Conservation (phyloP, 2,113 vertebrate genomes). For the Ptilonorhynchus violaceus region DNA sequence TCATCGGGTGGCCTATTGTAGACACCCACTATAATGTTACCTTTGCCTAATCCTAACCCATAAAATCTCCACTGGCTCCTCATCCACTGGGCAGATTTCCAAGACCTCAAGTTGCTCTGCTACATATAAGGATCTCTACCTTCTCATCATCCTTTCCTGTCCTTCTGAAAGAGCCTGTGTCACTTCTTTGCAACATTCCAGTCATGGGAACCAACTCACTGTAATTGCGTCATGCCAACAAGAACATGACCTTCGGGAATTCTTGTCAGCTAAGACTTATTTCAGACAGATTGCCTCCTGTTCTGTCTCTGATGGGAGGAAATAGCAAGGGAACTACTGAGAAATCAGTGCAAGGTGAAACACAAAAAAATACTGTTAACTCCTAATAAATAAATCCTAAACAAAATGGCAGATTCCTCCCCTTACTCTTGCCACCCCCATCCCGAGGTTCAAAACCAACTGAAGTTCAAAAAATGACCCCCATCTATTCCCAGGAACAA, state of each 20-base stretch:
- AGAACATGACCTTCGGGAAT: not conserved
- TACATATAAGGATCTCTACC: not conserved
- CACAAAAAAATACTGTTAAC: not conserved
- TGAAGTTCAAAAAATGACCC: not conserved
- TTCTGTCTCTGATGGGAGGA: not conserved
- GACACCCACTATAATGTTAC: not conserved
- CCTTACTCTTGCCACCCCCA: rapidly evolving
- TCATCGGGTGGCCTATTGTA: not conserved
- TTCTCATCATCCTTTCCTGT: not conserved
- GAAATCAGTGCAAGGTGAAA: not conserved
- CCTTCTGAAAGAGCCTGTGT: not conserved
- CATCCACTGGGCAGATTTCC: not conserved
- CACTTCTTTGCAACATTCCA: not conserved
- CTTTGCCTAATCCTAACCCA: not conserved
- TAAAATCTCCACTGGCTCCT: not conserved
- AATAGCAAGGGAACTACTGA: not conserved
- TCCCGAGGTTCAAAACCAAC: not conserved
- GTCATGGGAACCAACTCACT: too few relatives aligned
- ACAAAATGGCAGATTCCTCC: not conserved
- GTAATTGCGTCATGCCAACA: not conserved
- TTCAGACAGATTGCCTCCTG: not conserved
- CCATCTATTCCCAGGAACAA: not conserved
- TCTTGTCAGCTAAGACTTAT: not conserved
- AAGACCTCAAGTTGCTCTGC: not conserved
- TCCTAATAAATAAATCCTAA: not conserved